Conservation (phyloP, 2,797 vertebrate genomes). For the Coluber constrictor region DNA sequence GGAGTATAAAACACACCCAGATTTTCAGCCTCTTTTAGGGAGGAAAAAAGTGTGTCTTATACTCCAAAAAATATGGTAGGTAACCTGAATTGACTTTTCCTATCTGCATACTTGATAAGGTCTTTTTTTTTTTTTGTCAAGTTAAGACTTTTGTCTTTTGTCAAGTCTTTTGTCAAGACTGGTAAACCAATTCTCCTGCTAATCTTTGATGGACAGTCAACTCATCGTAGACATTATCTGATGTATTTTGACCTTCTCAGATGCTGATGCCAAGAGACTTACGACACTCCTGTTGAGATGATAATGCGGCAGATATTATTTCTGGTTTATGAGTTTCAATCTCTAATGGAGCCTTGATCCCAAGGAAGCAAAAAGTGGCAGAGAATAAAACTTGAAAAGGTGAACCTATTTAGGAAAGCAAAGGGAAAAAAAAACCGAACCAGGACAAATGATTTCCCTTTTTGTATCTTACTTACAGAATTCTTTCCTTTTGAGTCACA, state of each 20-base stretch:
- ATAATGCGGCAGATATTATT: background rate
- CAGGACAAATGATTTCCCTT: background rate
- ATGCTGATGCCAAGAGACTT: background rate
- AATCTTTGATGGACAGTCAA: background rate
- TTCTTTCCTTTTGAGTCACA: background rate
- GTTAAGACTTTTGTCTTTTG: background rate
- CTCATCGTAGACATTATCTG: background rate
- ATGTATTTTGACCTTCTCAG: background rate
- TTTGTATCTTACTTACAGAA: background rate
- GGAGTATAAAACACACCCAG: no score
- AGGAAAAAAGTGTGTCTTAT: no score
- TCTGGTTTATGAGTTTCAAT: background rate
- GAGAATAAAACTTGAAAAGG: background rate
- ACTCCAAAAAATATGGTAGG: no score
- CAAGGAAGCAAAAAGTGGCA: background rate
- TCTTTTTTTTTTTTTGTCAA: background rate
- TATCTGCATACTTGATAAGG: background rate
- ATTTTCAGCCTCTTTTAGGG: no score
- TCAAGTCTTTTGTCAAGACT: background rate
- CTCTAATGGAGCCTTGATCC: background rate
- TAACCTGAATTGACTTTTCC: background rate
- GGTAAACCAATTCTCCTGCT: background rate
- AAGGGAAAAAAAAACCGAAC: background rate
- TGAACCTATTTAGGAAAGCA: background rate
- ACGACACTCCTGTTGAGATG: background rate